Percentiles rank a stretch among this genome's conserved stretches.
Conservation (phyloP, 2,888 invertebrate genomes). For the Dicranocentrus wangi region DNA sequence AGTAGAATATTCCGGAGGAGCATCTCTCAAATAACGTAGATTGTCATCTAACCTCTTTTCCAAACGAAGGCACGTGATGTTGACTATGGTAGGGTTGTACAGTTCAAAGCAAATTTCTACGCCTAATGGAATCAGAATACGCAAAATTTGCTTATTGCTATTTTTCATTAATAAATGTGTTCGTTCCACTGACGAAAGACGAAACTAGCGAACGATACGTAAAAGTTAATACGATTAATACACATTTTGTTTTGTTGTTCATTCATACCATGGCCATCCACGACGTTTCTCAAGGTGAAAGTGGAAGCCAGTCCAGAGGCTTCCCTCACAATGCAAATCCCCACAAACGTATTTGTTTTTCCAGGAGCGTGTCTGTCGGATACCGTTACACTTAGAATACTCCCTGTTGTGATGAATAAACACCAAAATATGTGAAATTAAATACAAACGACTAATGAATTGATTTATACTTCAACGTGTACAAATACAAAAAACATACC, state of each 20-base stretch:
- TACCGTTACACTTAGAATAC: conserved; percentile 89
- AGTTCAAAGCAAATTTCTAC: conserved; percentile 86
- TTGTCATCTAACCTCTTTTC: conserved; percentile 95
- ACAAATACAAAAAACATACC: conserved; percentile 79
- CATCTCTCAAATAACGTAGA: conserved; percentile 91
- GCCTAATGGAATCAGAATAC: conserved; percentile 74
- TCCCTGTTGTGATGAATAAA: conserved; percentile 78
- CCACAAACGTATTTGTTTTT: conserved; percentile 90
- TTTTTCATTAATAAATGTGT: no score
- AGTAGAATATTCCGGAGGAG: conserved; percentile 91
- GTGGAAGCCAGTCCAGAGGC: conserved; percentile 88
- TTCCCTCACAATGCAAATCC: conserved; percentile 92
- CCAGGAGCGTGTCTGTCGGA: conserved; percentile 89
- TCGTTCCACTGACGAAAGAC: no score
- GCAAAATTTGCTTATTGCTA: no score
- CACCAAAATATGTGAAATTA: no score
- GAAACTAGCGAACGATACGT: no score
- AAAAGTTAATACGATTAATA: no score
- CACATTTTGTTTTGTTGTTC: no score
- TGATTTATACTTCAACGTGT: no score
- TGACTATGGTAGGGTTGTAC: conserved; percentile 93
- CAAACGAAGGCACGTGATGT: conserved; percentile 90
- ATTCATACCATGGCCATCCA: conserved; percentile 87
- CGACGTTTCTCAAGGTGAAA: conserved; percentile 92
- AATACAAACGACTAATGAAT: neutral